These are phyloP conservation scores for Calypte anna DNA, from an alignment of 2,113 vertebrate species.

Conservation along the genomic window DNA sequence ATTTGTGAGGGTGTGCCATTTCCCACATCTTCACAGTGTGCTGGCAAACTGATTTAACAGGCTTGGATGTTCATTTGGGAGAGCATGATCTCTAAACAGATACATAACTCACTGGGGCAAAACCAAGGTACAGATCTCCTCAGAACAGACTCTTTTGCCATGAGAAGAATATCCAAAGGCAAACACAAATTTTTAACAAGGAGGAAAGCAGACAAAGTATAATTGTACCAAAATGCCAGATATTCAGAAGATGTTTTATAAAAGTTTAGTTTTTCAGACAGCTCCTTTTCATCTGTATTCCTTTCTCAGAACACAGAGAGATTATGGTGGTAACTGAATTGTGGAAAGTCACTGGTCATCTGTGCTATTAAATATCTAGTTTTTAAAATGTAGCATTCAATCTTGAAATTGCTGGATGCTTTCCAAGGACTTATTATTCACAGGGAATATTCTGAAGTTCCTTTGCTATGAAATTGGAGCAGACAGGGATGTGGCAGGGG, in stretches of 20 bases:
- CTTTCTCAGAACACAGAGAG: neutral
- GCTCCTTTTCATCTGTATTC: conserved; percentile 12
- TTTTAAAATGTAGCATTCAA: conserved; percentile 10
- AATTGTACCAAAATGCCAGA: neutral
- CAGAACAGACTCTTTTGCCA: neutral
- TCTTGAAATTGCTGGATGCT: conserved; percentile 28
- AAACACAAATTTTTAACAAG: neutral
- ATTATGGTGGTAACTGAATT: neutral
- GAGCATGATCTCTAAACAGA: conserved; percentile 9
- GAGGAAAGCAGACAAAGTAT: neutral
- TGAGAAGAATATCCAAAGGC: neutral
- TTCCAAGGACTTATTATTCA: neutral
- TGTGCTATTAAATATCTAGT: conserved; percentile 33
- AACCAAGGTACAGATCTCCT: conserved; percentile 1
- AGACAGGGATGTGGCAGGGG: neutral
- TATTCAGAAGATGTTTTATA: neutral
- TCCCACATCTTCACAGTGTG: conserved; percentile 59
- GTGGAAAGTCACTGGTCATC: conserved; percentile 23
- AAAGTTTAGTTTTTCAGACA: conserved; percentile 20
- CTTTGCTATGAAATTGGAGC: neutral
- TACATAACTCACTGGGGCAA: conserved; percentile 10
- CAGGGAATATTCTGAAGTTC: neutral
- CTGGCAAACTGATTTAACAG: conserved; percentile 48
- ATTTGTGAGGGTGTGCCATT: conserved; percentile 68
- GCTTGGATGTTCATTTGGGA: neutral